Conservation (phyloP, 2,888 invertebrate species). For the Itoplectis maculator region DNA sequence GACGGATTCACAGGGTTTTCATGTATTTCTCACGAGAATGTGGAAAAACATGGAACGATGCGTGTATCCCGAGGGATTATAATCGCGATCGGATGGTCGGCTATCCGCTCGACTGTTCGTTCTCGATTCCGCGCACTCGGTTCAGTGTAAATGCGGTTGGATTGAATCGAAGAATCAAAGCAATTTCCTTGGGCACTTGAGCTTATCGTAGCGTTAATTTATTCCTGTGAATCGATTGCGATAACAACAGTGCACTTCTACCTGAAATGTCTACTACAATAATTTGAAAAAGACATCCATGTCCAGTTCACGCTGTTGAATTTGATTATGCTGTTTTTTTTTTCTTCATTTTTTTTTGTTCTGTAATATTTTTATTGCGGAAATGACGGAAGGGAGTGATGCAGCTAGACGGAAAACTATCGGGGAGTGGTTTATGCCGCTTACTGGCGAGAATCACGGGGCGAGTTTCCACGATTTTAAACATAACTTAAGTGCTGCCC, state of each 20-base stretch:
- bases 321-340: constrained; percentile 9
- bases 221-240: neutral
- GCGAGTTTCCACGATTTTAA: constrained; percentile 46
- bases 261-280: neutral
- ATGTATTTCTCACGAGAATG: constrained; percentile 42
- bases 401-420: constrained; percentile 25
- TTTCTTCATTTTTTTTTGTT: neutral
- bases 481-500: constrained; percentile 50
- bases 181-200: too few relatives aligned
- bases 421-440: constrained; percentile 35
- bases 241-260: neutral
- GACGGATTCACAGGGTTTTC: constrained; percentile 25
- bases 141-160: neutral
- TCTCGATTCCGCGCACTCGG: constrained; percentile 4
- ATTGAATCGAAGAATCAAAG: neutral
- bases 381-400: neutral
- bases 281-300: neutral
- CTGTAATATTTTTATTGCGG: constrained; percentile 6
- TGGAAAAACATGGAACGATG: constrained; percentile 13
- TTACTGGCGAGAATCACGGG: neutral
- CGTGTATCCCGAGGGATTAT: constrained; percentile 34
- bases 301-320: neutral
- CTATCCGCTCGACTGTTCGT: neutral
- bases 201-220: neutral
- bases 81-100: constrained; percentile 2